These are phyloP conservation scores for Bombus terrestris DNA, from an alignment of 1,140 invertebrate genomes.

Conservation along the genomic window DNA sequence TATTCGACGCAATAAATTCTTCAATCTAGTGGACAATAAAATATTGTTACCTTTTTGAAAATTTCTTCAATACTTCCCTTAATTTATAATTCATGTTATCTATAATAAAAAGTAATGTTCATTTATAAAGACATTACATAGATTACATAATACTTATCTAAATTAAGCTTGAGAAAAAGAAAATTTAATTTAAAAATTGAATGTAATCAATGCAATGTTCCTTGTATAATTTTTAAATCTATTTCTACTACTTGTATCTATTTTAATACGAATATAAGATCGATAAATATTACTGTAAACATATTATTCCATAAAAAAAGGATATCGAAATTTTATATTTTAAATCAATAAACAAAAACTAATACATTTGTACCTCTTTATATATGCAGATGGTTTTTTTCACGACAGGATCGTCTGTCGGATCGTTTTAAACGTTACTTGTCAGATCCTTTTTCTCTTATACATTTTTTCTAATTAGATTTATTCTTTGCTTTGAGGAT, in stretches of 20 bases:
- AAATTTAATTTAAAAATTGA: background rate
- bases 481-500: conserved; percentile 40
- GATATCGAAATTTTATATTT: conserved; percentile 18
- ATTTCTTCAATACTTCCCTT: background rate
- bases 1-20: background rate
- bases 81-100: background rate
- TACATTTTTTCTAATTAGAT: conserved; percentile 39
- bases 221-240: background rate
- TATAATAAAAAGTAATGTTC: conserved; percentile 12
- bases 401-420: conserved; percentile 51
- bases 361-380: conserved; percentile 52
- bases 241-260: background rate
- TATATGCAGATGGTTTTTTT: conserved; percentile 38
- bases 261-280: background rate
- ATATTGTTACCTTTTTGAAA: background rate
- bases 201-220: background rate
- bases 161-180: background rate
- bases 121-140: conserved; percentile 17
- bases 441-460: conserved; percentile 4
- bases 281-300: background rate
- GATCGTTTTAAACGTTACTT: conserved; percentile 67
- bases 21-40: background rate
- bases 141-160: background rate
- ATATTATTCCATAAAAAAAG: background rate
- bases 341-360: conserved; percentile 3